Percentiles rank a stretch among this genome's conserved stretches.
phyloP scores from a whole-genome alignment of 2,797 vertebrate genomes.

The Natrix natrix region DNA sequence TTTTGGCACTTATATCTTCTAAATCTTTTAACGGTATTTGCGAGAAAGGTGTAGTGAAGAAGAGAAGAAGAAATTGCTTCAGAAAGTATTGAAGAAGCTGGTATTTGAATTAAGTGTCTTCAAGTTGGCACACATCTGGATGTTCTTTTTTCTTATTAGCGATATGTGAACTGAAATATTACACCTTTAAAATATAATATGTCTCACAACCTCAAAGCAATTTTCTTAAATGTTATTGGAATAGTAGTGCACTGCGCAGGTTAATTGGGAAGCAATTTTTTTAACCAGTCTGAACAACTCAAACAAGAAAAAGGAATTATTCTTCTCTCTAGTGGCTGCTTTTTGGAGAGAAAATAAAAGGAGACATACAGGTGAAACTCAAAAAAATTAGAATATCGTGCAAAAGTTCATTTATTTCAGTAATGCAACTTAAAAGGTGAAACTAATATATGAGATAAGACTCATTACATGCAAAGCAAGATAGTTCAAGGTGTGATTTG shows the following conservation, averaged over 20 bases:
- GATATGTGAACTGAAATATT: not conserved
- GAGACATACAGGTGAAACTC: constrained; percentile 2
- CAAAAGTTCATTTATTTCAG: too few relatives aligned
- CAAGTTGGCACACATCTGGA: not conserved
- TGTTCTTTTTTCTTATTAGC: not conserved
- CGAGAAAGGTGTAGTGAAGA: not conserved
- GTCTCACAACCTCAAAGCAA: not conserved
- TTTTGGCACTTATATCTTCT: not conserved
- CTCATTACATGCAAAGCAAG: too few relatives aligned
- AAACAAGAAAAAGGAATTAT: not conserved
- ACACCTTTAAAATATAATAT: not conserved
- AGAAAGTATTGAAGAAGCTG: not conserved
- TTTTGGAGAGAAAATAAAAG: not conserved
- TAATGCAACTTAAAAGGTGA: too few relatives aligned
- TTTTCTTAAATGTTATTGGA: constrained; percentile 16
- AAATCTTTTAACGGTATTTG: not conserved
- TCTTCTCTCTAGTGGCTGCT: not conserved
- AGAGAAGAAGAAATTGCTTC: not conserved
- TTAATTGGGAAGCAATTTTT: constrained; percentile 17
- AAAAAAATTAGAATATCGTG: too few relatives aligned
- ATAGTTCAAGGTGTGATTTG: too few relatives aligned
- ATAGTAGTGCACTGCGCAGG: constrained; percentile 1
- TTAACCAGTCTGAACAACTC: not conserved
- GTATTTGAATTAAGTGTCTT: not conserved
- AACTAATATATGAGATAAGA: too few relatives aligned